Evolutionary conservation across 2,113 vertebrate species (phyloP).

Genomic region (Misgurnus mizolepis): DNA sequence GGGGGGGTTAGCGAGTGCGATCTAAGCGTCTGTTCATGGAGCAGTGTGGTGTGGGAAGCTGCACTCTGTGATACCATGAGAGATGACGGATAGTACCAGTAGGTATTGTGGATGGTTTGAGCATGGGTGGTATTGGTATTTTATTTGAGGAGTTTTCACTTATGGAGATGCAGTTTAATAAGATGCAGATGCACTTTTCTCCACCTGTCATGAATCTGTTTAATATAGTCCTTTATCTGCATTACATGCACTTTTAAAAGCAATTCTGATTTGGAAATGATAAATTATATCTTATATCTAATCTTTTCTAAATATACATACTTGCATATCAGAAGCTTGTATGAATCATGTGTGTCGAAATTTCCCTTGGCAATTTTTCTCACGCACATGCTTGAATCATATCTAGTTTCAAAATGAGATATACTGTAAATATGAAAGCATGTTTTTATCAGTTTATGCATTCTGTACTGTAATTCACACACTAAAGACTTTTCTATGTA

Average conservation of each 20-base stretch:
- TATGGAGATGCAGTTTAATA: no score
- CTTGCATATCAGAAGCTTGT: background rate
- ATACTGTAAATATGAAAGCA: background rate
- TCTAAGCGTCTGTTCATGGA: slow-evolving; percentile 12
- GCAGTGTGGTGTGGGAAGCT: background rate
- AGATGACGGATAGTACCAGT: slow-evolving; percentile 18
- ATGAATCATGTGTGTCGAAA: background rate
- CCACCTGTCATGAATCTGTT: no score
- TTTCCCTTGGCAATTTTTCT: background rate
- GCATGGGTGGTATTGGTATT: background rate
- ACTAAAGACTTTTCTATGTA: background rate
- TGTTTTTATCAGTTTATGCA: background rate
- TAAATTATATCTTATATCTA: no score
- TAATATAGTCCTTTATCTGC: no score
- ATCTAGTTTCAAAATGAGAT: background rate
- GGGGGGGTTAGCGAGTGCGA: slow-evolving; percentile 8
- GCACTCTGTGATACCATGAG: background rate
- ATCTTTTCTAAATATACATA: background rate
- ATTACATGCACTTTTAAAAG: no score
- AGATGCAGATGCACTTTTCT: no score
- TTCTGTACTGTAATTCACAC: background rate
- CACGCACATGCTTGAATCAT: background rate
- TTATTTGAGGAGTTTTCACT: background rate
- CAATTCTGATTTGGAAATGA: no score
- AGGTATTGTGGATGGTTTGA: background rate